Conservation (phyloP, 2,113 vertebrate species). For the Pteropus alecto region DNA sequence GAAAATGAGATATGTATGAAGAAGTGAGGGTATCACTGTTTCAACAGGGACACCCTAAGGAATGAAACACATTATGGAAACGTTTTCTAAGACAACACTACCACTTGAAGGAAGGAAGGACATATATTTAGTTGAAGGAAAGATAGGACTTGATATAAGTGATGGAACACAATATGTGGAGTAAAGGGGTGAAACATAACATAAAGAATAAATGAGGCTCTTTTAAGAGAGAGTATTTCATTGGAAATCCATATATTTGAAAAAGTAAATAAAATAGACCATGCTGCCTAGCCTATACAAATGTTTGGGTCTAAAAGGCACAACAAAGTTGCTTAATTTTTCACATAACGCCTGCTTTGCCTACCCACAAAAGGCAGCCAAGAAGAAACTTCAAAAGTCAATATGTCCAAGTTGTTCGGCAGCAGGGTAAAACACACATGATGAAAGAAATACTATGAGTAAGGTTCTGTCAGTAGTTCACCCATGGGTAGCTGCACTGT, state of each 20-base stretch:
- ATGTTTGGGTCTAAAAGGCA: neutral
- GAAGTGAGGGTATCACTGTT: neutral
- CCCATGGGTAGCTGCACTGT: neutral
- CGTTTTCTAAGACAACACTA: neutral
- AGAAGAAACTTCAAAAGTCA: neutral
- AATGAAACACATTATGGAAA: neutral
- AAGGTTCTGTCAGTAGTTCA: neutral
- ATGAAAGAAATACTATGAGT: neutral
- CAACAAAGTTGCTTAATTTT: conserved; percentile 26
- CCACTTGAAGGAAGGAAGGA: neutral
- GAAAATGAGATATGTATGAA: neutral
- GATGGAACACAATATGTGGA: neutral
- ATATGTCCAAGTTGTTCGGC: neutral
- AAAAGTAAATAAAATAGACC: conserved; percentile 7
- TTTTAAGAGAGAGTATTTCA: neutral
- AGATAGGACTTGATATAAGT: neutral
- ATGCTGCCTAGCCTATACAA: neutral
- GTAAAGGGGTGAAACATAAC: neutral
- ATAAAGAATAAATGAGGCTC: neutral
- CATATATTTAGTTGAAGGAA: neutral
- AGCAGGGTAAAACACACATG: neutral
- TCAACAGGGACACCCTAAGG: neutral
- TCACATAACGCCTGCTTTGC: neutral
- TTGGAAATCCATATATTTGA: neutral
- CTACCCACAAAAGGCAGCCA: neutral